Evolutionary conservation across 2,797 vertebrate genomes (phyloP).

Genomic region (Discoglossus pictus): DNA sequence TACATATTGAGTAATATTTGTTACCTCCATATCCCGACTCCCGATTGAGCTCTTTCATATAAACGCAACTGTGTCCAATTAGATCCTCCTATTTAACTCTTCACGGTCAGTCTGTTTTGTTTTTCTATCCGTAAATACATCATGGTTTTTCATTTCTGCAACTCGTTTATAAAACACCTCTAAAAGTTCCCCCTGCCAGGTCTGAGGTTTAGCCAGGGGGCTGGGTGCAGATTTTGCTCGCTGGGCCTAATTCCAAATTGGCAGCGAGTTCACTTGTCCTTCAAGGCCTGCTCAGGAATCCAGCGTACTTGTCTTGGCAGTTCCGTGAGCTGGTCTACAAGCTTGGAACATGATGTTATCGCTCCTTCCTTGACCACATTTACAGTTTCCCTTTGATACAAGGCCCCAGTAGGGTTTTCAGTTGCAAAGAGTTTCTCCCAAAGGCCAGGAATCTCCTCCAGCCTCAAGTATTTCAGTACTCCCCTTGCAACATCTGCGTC

Average conservation of each 20-base stretch:
- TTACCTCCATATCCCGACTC: no score
- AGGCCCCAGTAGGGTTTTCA: conserved; percentile 62
- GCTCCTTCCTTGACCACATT: conserved; percentile 67
- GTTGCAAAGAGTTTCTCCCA: background rate
- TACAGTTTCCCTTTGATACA: conserved; percentile 71
- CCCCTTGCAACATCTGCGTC: background rate
- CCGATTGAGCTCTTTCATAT: no score
- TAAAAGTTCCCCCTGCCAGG: conserved; percentile 45
- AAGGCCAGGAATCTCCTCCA: background rate
- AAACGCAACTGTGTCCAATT: no score
- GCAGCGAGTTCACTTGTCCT: conserved; percentile 68
- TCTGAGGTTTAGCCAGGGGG: conserved; percentile 52
- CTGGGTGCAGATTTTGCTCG: conserved; percentile 57
- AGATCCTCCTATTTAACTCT: no score
- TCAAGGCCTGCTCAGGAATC: conserved; percentile 66
- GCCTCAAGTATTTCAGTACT: background rate
- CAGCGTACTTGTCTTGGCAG: conserved; percentile 65
- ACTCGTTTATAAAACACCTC: no score
- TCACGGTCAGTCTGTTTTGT: no score
- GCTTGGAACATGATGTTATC: conserved; percentile 80
- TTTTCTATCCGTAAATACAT: background rate
- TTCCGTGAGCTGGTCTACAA: conserved; percentile 66
- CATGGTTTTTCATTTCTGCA: background rate
- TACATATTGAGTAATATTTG: no score
- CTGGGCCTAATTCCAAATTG: conserved; percentile 66